Conservation (phyloP, 2,113 vertebrate genomes). For the Alouatta palliata region DNA sequence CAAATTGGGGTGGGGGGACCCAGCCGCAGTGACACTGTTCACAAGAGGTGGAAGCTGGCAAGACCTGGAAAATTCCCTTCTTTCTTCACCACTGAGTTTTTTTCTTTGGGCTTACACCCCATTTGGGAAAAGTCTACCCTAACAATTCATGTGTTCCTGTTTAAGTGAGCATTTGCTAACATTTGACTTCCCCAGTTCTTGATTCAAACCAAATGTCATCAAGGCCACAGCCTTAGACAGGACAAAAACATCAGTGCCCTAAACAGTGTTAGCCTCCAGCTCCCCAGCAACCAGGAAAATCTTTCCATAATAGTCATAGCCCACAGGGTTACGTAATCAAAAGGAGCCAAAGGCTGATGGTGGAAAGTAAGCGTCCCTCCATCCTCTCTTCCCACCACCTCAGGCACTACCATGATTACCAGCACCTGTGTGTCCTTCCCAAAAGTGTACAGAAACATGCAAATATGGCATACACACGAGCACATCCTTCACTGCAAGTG, state of each 20-base stretch:
- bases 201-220: not conserved
- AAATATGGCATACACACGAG: accelerated
- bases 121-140: not conserved
- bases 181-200: not conserved
- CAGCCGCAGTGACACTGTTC: not conserved
- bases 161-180: not conserved
- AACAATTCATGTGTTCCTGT: not conserved
- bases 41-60: not conserved
- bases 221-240: not conserved
- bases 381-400: not conserved
- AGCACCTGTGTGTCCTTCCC: not conserved
- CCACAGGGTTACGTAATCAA: not conserved
- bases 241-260: not conserved
- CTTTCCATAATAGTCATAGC: not conserved
- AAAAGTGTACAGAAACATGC: not conserved
- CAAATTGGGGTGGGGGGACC: accelerated
- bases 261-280: not conserved
- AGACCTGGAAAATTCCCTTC: not conserved
- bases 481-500: not conserved
- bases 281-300: not conserved
- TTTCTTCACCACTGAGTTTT: not conserved
- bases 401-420: not conserved
- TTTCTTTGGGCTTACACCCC: not conserved
- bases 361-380: too few species aligned
- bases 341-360: not conserved